phyloP scores from a whole-genome alignment of 2,888 invertebrate genomes.

The Spilosoma lubricipeda region DNA sequence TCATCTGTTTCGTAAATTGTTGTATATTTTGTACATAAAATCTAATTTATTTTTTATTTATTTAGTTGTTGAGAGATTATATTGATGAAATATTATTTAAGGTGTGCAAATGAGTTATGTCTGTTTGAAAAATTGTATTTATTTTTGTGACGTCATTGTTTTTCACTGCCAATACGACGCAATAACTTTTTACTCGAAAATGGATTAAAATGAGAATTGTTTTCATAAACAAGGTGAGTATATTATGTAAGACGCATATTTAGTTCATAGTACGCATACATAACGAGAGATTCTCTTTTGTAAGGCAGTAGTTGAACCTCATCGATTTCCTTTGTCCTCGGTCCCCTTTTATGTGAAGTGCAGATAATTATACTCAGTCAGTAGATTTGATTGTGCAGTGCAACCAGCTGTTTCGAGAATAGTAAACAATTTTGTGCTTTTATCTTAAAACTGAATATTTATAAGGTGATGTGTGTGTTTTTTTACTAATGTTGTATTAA shows the following conservation, averaged over 20 bases:
- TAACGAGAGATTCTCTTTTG: constrained; percentile 38
- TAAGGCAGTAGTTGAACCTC: constrained; percentile 56
- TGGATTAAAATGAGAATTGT: constrained; percentile 83
- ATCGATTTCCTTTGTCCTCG: constrained; percentile 86
- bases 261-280: constrained; percentile 34
- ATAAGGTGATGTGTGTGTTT: constrained; percentile 32
- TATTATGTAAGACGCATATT: constrained; percentile 54
- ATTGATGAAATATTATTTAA: constrained; percentile 57
- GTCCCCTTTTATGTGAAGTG: constrained; percentile 55
- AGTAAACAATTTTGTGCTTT: constrained; percentile 53
- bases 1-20: constrained; percentile 82
- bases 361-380: constrained; percentile 34
- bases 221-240: constrained; percentile 75
- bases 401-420: constrained; percentile 70
- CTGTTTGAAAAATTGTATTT: constrained; percentile 71
- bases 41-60: constrained; percentile 73
- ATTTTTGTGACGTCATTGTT: constrained; percentile 87
- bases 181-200: constrained; percentile 85
- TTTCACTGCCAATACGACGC: constrained; percentile 88
- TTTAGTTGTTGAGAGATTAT: constrained; percentile 67
- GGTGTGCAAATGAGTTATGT: constrained; percentile 68
- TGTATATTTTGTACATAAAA: constrained; percentile 80
- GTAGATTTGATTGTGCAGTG: constrained; percentile 43
- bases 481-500: not conserved
- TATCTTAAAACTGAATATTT: constrained; percentile 47